Conservation (phyloP, 2,888 invertebrate genomes). For the Nomada hirtipes region DNA sequence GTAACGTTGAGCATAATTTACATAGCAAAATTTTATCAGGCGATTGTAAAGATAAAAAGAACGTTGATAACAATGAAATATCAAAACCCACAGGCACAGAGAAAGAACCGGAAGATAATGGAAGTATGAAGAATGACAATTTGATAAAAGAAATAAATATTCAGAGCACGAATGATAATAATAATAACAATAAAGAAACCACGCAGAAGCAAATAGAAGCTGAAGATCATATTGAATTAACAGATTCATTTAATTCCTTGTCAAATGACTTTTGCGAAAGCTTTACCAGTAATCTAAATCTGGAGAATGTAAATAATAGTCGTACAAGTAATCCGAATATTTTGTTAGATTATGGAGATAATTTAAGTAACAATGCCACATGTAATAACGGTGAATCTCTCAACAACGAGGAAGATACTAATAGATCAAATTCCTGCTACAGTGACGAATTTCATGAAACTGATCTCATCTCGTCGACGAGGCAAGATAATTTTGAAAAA, state of each 20-base stretch:
- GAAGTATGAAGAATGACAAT: neutral
- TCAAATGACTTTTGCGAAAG: neutral
- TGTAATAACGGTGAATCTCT: slow-evolving; percentile 9
- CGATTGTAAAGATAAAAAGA: neutral
- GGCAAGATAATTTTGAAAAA: neutral
- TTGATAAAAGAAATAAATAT: neutral
- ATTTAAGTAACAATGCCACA: slow-evolving; percentile 3
- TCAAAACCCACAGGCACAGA: neutral
- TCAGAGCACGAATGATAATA: neutral
- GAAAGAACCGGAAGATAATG: neutral
- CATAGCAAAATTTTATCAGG: neutral
- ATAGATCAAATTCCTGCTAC: neutral
- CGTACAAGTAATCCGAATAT: neutral
- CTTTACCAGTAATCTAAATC: neutral
- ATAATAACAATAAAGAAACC: neutral
- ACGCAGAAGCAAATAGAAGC: neutral
- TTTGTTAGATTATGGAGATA: neutral
- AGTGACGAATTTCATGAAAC: slow-evolving; percentile 12
- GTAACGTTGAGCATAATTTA: slow-evolving; percentile 4
- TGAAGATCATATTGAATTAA: neutral
- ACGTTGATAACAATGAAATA: neutral
- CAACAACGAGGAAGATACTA: neutral
- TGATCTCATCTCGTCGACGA: slow-evolving; percentile 29
- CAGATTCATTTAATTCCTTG: slow-evolving; percentile 11
- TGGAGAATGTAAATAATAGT: neutral